Percentiles rank a stretch among this genome's conserved stretches.
phyloP scores from a whole-genome alignment of 2,888 invertebrate genomes.

The Scaptomyza parva region DNA sequence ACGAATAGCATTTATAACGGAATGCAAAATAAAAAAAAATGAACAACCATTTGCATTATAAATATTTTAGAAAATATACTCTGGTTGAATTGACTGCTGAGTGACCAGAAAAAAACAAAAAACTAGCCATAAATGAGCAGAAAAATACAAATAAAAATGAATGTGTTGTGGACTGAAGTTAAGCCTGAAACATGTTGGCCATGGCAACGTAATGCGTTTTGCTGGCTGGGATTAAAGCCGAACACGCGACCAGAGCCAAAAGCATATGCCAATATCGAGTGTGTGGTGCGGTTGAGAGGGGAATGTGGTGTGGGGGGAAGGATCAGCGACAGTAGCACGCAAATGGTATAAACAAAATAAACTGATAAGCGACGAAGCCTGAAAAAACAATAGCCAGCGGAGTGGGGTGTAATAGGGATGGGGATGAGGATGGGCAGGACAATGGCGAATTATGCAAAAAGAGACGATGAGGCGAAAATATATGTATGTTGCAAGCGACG shows the following conservation, averaged over 20 bases:
- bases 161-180: slow-evolving; percentile 30
- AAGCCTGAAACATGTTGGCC: slow-evolving; percentile 38
- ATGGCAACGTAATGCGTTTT: slow-evolving; percentile 63
- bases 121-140: slow-evolving; percentile 56
- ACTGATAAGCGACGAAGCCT: slow-evolving; percentile 70
- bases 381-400: slow-evolving; percentile 56
- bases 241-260: slow-evolving; percentile 48
- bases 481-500: slow-evolving; percentile 75
- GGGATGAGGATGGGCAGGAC: neutral
- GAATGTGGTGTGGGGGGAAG: no score
- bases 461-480: slow-evolving; percentile 47
- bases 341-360: slow-evolving; percentile 68
- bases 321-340: slow-evolving; percentile 64
- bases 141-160: slow-evolving; percentile 12
- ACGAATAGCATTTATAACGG: slow-evolving; percentile 34
- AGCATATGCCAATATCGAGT: slow-evolving; percentile 62
- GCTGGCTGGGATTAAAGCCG: slow-evolving; percentile 63
- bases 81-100: slow-evolving; percentile 40
- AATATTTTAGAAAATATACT: slow-evolving; percentile 53
- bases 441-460: slow-evolving; percentile 52
- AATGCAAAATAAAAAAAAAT: slow-evolving; percentile 1
- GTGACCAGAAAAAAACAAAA: slow-evolving; percentile 32
- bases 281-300: neutral
- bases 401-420: neutral
- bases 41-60: slow-evolving; percentile 20